Evolutionary conservation across 2,797 vertebrate genomes (phyloP).

Genomic region (Crypturellus tataupa): DNA sequence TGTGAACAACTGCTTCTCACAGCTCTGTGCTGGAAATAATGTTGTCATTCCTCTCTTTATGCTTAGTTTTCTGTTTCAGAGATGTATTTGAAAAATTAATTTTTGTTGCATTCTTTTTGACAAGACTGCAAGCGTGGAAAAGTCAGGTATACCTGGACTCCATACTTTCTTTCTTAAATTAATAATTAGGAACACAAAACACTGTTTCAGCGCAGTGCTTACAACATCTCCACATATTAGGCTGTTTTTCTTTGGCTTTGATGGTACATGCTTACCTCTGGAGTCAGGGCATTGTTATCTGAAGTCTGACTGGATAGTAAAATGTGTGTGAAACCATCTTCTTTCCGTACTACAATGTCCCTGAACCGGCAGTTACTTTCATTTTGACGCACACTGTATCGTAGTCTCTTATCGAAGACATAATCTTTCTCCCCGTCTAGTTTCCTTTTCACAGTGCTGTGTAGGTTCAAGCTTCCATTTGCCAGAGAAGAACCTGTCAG

Average conservation of each 20-base stretch:
- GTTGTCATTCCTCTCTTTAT: slow-evolving; percentile 4
- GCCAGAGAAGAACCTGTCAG: slow-evolving; percentile 86
- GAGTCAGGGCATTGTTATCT: slow-evolving; percentile 96
- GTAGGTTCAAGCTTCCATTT: slow-evolving; percentile 89
- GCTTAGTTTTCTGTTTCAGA: neutral
- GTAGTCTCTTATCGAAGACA: slow-evolving; percentile 95
- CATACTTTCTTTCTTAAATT: neutral
- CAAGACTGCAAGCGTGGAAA: neutral
- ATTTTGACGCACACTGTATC: slow-evolving; percentile 96
- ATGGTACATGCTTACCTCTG: slow-evolving; percentile 89
- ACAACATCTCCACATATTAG: neutral
- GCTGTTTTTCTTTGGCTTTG: slow-evolving; percentile 3
- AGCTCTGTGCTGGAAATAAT: neutral
- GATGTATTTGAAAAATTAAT: neutral
- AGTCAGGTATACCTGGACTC: neutral
- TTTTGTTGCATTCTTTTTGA: neutral
- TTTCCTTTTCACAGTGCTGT: slow-evolving; percentile 93
- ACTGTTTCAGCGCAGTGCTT: neutral
- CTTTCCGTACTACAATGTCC: slow-evolving; percentile 97
- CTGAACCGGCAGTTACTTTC: slow-evolving; percentile 96
- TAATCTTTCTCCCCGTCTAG: slow-evolving; percentile 91
- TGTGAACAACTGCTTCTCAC: neutral
- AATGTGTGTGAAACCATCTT: slow-evolving; percentile 97
- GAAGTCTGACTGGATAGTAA: slow-evolving; percentile 97
- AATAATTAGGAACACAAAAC: neutral